Base-by-base conservation (phyloP, 2,888 invertebrate species). In the Heliconius charithonia region DNA sequence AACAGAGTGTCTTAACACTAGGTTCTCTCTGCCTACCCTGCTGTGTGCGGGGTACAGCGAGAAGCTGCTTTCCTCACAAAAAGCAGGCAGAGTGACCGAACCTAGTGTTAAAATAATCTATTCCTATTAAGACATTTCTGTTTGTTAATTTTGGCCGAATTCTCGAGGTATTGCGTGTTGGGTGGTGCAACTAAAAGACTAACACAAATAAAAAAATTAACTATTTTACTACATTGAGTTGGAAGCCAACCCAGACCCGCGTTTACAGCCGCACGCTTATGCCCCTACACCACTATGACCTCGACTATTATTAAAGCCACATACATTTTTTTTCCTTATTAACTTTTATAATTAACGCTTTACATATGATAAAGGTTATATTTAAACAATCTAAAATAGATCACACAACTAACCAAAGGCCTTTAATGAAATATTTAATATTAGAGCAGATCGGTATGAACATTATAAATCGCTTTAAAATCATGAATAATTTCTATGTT, bases 401-500 rank as follows among this genome's bases (percentile, higher is more conserved):
- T 71, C 16, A 69, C 73, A 67, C 73, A 67, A 56, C 51, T 67
- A 25, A 73, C 72, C 69, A 56, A 62, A 76, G 22, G 51, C 63
- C 70, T 69, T 66, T 27, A 77, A 29, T 37, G 56, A 75, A 75
- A 72, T 75, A 45, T 72, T 75, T 71, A 12, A 51, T 69, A 69
- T 56, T 63, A 59, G 69, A 62, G 72, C 79, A 66, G 71, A 37
- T 75, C 51, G 67, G 69, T 69, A 75, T 77, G 51, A 79, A 77
- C 65, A 78, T 71, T 29, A 56, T 75, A 77, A 62, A 76, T 67
- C 27, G 41, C 32, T 41, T 59, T 75, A 66, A 74, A 78, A 78
- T 63, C 71, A 77, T 51, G 67, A 72, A 79, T 81, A 79, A 75
- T 77, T 79, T 77, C 66, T 66, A 63, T 79, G 67, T 73, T 77